Conservation (phyloP, 2,113 vertebrate genomes). For the Eclectus roratus region DNA sequence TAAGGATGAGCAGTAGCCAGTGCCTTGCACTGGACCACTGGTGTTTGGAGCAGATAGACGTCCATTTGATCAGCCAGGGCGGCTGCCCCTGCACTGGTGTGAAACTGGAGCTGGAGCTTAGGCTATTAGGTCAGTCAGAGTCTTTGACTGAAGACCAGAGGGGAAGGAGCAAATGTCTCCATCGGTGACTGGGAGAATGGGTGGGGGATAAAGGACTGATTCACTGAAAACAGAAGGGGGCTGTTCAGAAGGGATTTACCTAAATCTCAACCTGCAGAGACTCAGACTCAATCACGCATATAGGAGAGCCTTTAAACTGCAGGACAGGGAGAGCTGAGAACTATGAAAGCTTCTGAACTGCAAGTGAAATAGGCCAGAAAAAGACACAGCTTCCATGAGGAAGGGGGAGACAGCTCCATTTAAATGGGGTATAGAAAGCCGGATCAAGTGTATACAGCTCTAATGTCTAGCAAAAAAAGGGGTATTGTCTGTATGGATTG, state of each 20-base stretch:
- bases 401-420: neutral
- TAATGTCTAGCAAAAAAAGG: neutral
- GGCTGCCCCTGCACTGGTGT: neutral
- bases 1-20: neutral
- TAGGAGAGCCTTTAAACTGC: neutral
- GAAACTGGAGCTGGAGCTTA: neutral
- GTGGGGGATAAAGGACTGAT: neutral
- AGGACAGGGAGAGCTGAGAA: neutral
- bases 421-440: neutral
- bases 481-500: neutral
- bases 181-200: neutral
- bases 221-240: neutral
- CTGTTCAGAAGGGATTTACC: neutral
- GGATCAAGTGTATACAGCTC: neutral
- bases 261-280: neutral
- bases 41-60: neutral
- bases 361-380: neutral
- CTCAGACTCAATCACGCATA: neutral
- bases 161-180: neutral
- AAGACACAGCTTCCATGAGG: neutral
- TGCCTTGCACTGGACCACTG: neutral
- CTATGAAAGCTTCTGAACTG: neutral
- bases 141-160: neutral
- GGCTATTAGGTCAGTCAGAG: neutral
- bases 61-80: neutral